A percentile compares a stretch with the other conserved stretches of the same genome.
Evolutionary conservation across 2,113 vertebrate genomes (phyloP).

Genomic region (Phalacrocorax pelagicus): DNA sequence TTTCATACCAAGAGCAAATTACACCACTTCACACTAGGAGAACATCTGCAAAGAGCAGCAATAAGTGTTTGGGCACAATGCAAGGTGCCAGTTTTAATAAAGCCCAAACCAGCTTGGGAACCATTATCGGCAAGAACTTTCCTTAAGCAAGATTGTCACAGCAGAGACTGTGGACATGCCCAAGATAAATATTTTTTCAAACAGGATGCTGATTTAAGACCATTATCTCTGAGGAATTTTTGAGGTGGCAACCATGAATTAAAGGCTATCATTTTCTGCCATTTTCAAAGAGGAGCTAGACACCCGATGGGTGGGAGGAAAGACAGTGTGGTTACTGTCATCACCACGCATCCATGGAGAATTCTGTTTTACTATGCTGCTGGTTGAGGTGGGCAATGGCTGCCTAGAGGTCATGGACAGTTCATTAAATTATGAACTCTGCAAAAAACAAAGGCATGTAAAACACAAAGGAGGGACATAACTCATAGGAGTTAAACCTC

Average conservation of each 20-base stretch:
- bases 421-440: background rate
- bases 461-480: background rate
- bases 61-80: background rate
- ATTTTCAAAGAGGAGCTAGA: background rate
- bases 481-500: background rate
- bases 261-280: background rate
- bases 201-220: background rate
- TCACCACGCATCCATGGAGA: rapidly evolving
- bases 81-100: slow-evolving; percentile 10
- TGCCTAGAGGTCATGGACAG: background rate
- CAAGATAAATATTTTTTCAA: background rate
- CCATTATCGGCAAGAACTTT: background rate
- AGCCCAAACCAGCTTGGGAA: background rate
- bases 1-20: slow-evolving; percentile 49
- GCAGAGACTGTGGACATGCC: background rate
- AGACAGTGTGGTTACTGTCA: background rate
- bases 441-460: background rate
- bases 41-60: slow-evolving; percentile 34
- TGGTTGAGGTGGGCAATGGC: background rate
- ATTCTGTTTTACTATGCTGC: background rate
- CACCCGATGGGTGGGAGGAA: background rate
- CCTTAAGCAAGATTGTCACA: background rate
- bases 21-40: slow-evolving; percentile 16
- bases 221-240: background rate
- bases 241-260: background rate